Evolutionary conservation across 2,113 vertebrate genomes (phyloP), one percentile per base, ranked within the genome.

Genomic region (Malurus alboscapulatus): DNA sequence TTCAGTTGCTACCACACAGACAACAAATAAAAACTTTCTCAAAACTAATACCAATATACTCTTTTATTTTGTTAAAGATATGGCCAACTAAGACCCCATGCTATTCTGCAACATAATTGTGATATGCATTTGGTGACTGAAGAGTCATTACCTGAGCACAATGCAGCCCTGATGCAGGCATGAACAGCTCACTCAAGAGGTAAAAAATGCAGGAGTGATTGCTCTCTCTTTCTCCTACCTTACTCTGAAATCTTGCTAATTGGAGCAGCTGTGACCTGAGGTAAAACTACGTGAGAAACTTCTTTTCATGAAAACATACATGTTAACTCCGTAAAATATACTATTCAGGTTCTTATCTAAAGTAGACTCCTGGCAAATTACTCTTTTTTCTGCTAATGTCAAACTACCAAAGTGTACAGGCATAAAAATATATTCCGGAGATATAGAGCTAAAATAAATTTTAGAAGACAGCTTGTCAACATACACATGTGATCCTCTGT

Each of bases 111-210:
- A n/a, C 14, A 11, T 18, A 50, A 80, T 6, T 65, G 48, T 32
- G 36, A 45, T 10, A 45, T 3, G 6, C 14, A 51, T 59, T 75
- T 2, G 1, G 16, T 3, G 1, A 19, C 27, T 47, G 5, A 84
- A 51, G 0, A 1, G 44, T 68, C 63, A 48, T 20, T 48, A 19
- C 36, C 20, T 38, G 36, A 61, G 10, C 18, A 38, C 38, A 61
- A 36, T 88, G 63, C 45, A 73, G 25, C 54, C 18, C 45, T 53
- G 19, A 44, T 5, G 10, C 36, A 90, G 19, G 17, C n/a, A 10
- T 55, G 40, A 91, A 44, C 21, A 71, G 12, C 15, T 71, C 44
- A 51, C 47, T 45, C 32, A 45, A 45, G 24, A 79, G 3, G 18
- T 30, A 24, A 87, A 87, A 68, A 45, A 53, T 2, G 6, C 2